These are phyloP conservation scores for Phoenoteleia sp. DNA, from an alignment of 2,888 invertebrate species.

Conservation along the genomic window DNA sequence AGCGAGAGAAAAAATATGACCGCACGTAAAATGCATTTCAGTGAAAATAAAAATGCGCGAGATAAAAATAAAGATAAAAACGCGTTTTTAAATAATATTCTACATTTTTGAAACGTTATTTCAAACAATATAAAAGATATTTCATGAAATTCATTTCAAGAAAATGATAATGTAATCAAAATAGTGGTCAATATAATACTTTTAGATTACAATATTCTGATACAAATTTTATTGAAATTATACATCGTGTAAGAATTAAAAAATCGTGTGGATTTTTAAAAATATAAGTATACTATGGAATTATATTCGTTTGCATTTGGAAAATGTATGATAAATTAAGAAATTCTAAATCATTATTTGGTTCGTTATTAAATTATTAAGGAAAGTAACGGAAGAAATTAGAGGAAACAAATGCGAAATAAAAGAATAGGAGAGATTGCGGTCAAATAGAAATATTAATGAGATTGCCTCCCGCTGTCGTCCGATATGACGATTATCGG, in stretches of 20 bases:
- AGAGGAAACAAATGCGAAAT: slow-evolving; percentile 26
- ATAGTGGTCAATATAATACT: too few species aligned
- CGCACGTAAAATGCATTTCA: slow-evolving; percentile 27
- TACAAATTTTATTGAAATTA: too few species aligned
- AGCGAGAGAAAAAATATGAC: slow-evolving; percentile 29
- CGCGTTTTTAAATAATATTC: slow-evolving; percentile 11
- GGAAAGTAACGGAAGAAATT: slow-evolving; percentile 39
- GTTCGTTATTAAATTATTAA: slow-evolving; percentile 27
- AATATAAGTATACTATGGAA: too few species aligned
- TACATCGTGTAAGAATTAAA: too few species aligned
- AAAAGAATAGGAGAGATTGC: slow-evolving; percentile 76
- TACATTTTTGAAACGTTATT: not conserved
- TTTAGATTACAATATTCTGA: too few species aligned
- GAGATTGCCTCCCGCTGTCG: slow-evolving; percentile 78
- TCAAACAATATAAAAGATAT: not conserved
- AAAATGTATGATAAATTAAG: slow-evolving; percentile 2
- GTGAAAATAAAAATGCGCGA: slow-evolving; percentile 20
- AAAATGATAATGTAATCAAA: too few species aligned
- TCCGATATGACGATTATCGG: slow-evolving; percentile 79
- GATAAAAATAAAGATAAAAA: slow-evolving; percentile 28
- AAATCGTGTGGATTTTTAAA: too few species aligned
- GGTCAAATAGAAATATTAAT: slow-evolving; percentile 82
- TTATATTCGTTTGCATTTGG: too few species aligned
- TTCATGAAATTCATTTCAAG: too few species aligned
- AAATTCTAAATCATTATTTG: too few species aligned